Percentiles rank a stretch among this genome's conserved stretches.
These are phyloP conservation scores for Oryctes rhinoceros DNA, from an alignment of 1,140 invertebrate genomes.

Conservation along the genomic window DNA sequence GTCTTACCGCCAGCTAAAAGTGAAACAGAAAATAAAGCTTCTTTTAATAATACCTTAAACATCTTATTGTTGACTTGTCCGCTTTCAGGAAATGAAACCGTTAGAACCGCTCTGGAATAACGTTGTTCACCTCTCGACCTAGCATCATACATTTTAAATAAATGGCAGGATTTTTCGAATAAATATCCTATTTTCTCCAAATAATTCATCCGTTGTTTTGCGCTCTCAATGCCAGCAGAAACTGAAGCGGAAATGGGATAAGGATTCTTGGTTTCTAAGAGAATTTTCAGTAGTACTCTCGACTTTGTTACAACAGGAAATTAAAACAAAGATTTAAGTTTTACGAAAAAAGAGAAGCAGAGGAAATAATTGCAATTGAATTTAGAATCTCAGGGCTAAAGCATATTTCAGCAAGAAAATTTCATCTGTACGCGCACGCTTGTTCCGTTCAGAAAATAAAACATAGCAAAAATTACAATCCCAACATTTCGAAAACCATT, in stretches of 20 bases:
- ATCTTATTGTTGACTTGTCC: background rate
- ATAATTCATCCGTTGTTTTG: background rate
- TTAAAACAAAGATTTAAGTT: too few species aligned
- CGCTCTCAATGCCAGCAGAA: background rate
- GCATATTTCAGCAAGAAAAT: too few species aligned
- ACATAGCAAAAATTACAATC: too few species aligned
- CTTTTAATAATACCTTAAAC: constrained; percentile 1
- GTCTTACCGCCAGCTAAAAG: background rate
- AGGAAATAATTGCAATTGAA: too few species aligned
- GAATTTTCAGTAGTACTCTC: too few species aligned
- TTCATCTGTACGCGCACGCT: too few species aligned
- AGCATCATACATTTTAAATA: background rate
- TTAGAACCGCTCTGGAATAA: background rate
- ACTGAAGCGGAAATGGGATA: background rate
- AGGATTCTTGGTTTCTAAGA: too few species aligned
- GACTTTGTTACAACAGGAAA: too few species aligned
- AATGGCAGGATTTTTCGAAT: background rate
- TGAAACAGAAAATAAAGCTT: background rate
- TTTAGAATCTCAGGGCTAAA: too few species aligned
- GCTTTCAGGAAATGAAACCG: background rate
- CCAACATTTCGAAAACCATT: too few species aligned
- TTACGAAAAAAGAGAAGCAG: too few species aligned
- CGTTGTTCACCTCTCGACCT: background rate
- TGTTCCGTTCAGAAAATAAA: too few species aligned
- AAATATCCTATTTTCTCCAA: background rate